phyloP scores from a whole-genome alignment of 2,888 invertebrate genomes.

The Nowickia ferox region DNA sequence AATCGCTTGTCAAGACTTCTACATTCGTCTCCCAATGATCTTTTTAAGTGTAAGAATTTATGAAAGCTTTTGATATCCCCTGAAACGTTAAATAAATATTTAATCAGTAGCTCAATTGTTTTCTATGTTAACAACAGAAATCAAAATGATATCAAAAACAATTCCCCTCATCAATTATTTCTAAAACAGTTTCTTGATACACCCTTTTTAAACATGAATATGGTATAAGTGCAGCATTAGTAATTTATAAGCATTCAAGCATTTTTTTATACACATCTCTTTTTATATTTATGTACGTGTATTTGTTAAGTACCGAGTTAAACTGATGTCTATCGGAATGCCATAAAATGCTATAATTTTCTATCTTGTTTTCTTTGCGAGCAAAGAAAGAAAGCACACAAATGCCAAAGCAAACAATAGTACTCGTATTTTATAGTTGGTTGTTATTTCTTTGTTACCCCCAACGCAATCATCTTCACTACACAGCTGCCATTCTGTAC shows the following conservation, averaged over 20 bases:
- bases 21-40: too few relatives aligned
- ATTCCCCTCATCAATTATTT: neutral
- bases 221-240: conserved; percentile 3
- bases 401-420: conserved; percentile 40
- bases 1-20: too few relatives aligned
- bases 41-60: too few relatives aligned
- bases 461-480: conserved; percentile 2
- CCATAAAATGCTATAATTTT: conserved; percentile 57
- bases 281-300: neutral
- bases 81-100: too few relatives aligned
- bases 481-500: neutral
- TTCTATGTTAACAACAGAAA: neutral
- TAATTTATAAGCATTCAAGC: conserved; percentile 18
- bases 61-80: too few relatives aligned
- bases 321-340: conserved; percentile 50
- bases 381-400: too few relatives aligned
- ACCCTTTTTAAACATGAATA: neutral
- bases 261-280: neutral
- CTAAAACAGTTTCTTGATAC: neutral
- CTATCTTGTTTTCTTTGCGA: conserved; percentile 3
- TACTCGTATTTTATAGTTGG: conserved; percentile 28
- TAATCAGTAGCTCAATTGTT: neutral
- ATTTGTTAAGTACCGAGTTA: conserved; percentile 2
- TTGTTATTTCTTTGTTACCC: conserved; percentile 37
- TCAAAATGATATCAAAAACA: too few relatives aligned